Evolutionary conservation across 1,140 invertebrate genomes (phyloP).

Genomic region (Halesus radiatus): DNA sequence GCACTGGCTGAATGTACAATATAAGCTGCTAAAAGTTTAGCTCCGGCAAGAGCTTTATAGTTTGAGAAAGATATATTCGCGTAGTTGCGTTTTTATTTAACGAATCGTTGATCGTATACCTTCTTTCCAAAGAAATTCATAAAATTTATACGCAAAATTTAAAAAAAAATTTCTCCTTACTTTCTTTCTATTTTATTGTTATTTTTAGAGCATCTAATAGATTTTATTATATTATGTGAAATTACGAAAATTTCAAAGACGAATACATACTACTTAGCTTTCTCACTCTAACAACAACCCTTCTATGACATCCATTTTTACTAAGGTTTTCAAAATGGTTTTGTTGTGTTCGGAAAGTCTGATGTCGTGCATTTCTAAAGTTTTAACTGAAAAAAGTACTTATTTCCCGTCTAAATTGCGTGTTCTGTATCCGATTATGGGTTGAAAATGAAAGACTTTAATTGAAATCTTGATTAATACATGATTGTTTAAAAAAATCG

Average conservation of each 20-base stretch:
- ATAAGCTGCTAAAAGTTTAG: neutral
- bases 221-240: too few relatives aligned
- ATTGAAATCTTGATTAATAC: slow-evolving; percentile 27
- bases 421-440: slow-evolving; percentile 32
- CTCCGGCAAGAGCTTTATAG: slow-evolving; percentile 4
- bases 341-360: slow-evolving; percentile 43
- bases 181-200: too few relatives aligned
- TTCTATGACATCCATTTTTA: slow-evolving; percentile 51
- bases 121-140: too few relatives aligned
- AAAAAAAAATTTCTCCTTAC: too few relatives aligned
- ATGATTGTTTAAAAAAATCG: slow-evolving; percentile 27
- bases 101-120: neutral
- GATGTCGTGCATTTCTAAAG: slow-evolving; percentile 30
- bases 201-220: too few relatives aligned
- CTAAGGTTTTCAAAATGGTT: slow-evolving; percentile 51
- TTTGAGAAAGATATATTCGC: slow-evolving; percentile 21
- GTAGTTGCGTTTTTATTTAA: neutral
- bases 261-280: neutral
- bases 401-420: neutral
- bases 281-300: slow-evolving; percentile 41
- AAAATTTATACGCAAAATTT: too few relatives aligned
- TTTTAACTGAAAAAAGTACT: neutral
- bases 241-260: slow-evolving; percentile 14
- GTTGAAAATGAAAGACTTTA: slow-evolving; percentile 33
- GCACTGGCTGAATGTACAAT: neutral